These are phyloP conservation scores for Etia nguti DNA, from an alignment of 2,113 vertebrate genomes.

Conservation along the genomic window DNA sequence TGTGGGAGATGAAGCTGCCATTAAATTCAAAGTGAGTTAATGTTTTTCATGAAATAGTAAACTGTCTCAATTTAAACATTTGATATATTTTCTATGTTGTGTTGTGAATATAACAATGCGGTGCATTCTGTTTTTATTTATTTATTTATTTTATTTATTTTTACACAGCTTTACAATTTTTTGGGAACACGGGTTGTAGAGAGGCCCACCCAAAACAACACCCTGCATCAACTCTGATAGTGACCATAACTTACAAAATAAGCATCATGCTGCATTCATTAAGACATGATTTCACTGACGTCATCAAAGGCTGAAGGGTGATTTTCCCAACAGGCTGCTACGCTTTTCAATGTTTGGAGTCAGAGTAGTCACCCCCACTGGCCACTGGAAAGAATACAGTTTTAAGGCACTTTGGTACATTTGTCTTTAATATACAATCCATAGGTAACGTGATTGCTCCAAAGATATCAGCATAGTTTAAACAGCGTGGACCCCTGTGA, in stretches of 20 bases:
- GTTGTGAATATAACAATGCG: not conserved
- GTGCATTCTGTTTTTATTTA: not conserved
- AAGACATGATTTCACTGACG: not conserved
- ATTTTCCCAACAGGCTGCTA: not conserved
- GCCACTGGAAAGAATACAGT: not conserved
- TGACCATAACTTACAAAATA: not conserved
- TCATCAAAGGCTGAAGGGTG: not conserved
- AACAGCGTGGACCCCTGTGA: not conserved
- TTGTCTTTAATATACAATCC: not conserved
- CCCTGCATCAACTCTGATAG: not conserved
- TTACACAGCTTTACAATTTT: rapidly evolving
- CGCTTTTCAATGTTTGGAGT: not conserved
- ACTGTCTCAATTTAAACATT: not conserved
- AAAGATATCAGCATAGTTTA: not conserved
- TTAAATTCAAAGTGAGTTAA: not conserved
- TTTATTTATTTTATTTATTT: not conserved
- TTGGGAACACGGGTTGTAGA: not conserved
- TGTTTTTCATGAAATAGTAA: not conserved
- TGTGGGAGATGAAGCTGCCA: not conserved
- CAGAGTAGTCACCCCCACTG: not conserved
- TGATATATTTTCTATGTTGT: not conserved
- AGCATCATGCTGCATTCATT: not conserved
- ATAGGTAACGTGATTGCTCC: not conserved
- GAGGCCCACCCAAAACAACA: not conserved
- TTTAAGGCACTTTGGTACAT: not conserved